phyloP scores from a whole-genome alignment of 2,888 invertebrate species.

The Notodonta ziczac region DNA sequence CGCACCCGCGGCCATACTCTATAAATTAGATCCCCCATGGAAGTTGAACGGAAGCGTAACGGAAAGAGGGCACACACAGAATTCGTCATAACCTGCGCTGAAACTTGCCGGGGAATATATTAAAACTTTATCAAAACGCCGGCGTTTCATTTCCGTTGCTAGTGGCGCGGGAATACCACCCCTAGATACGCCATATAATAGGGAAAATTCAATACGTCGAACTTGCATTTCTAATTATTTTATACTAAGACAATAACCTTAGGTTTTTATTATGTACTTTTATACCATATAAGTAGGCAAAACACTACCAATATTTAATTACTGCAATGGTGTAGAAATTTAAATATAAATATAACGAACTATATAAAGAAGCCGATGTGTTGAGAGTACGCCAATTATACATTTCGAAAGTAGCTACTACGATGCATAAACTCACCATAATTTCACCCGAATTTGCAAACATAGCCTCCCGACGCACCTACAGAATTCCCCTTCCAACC shows the following conservation, averaged over 20 bases:
- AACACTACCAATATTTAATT: too few relatives aligned
- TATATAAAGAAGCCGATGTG: too few relatives aligned
- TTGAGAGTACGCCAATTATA: too few relatives aligned
- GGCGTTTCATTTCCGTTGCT: conserved; percentile 73
- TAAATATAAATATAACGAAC: too few relatives aligned
- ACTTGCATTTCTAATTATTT: conserved; percentile 39
- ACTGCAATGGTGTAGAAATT: too few relatives aligned
- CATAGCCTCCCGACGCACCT: too few relatives aligned
- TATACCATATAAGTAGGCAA: too few relatives aligned
- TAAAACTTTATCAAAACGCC: conserved; percentile 83
- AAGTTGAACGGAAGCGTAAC: conserved; percentile 47
- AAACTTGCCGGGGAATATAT: conserved; percentile 81
- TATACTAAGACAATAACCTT: background rate
- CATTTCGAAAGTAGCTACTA: too few relatives aligned
- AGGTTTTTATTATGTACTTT: too few relatives aligned
- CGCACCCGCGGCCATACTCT: conserved; percentile 37
- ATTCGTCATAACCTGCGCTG: conserved; percentile 70
- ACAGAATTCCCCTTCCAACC: too few relatives aligned
- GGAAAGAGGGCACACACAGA: conserved; percentile 54
- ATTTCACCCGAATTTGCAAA: too few relatives aligned
- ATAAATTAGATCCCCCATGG: conserved; percentile 54
- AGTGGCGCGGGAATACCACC: conserved; percentile 53
- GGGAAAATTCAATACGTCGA: conserved; percentile 56
- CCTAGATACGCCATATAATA: conserved; percentile 38
- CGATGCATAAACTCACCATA: too few relatives aligned